These are phyloP conservation scores for Neolamprologus hecqui DNA, from an alignment of 2,113 vertebrate genomes.

Conservation along the genomic window DNA sequence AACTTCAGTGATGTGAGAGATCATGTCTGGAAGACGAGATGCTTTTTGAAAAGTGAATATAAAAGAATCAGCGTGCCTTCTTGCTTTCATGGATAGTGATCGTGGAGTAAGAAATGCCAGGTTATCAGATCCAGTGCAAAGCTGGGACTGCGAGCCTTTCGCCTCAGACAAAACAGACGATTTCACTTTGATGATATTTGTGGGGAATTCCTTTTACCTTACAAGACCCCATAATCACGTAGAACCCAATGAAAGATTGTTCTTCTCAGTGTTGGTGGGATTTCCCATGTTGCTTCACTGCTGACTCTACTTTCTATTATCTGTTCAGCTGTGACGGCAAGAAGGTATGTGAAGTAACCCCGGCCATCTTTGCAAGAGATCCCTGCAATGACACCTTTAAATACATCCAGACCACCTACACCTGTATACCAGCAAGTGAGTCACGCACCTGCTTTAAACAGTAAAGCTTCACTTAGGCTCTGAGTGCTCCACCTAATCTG, in stretches of 20 bases:
- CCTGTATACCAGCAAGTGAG: neutral
- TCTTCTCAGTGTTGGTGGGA: neutral
- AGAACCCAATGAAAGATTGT: neutral
- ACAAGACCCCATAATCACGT: neutral
- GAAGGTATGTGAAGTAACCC: neutral
- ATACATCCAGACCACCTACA: neutral
- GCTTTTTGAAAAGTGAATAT: neutral
- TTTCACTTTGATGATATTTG: neutral
- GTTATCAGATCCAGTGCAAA: neutral
- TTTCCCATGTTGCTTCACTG: neutral
- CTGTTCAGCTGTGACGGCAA: conserved; percentile 1
- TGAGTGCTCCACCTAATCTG: neutral
- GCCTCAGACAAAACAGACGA: neutral
- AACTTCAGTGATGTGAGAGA: neutral
- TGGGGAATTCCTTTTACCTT: neutral
- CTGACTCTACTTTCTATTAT: neutral
- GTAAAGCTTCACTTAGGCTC: neutral
- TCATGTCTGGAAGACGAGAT: neutral
- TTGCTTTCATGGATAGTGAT: neutral
- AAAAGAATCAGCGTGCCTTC: neutral
- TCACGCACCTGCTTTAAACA: neutral
- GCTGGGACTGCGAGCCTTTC: neutral
- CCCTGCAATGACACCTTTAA: neutral
- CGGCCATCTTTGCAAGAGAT: neutral
- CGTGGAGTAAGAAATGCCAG: neutral